Base-by-base conservation (phyloP, 2,888 invertebrate genomes). In the Lampropteryx suffumata region DNA sequence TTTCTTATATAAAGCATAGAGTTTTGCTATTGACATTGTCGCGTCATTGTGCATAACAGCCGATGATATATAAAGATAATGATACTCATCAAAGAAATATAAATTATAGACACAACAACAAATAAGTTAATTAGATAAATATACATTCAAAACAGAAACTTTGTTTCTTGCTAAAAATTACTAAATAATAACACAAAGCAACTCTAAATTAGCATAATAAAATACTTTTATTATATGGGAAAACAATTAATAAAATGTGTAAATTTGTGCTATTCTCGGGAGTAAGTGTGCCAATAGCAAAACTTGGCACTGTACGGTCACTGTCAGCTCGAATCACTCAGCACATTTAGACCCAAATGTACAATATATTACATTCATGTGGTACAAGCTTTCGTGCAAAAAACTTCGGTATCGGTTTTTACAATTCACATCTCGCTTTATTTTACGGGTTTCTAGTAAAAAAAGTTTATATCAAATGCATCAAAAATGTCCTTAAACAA, bases 381-480 rank as follows among this genome's bases (percentile, higher is more conserved):
- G 86, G 79, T 84, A 80, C 74, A 86, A 86, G 84, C 84, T 73
- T 79, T 81, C 82, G 86, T 87, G 87, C 87, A 81, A 81, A 81
- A 82, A 86, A 84, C 85, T 73, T 84, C 76, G 75, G 84, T 78
- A 75, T 81, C 83, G 76, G 80, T 82, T 86, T 83, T 82, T 83
- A 86, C 84, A 87, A 75, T 79, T 81, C 84, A 84, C 83, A 76
- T 82, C 71, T 75, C 79, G 77, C 79, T 78, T 82, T 79, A 82
- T 79, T 80, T 76, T 80, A 75, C 75, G 83, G 86, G 82, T 88
- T 82, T 78, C 88, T 89, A 90, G 89, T 89, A 90, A 90, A 90
- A 90, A 90, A 89, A 88, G 89, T 90, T 87, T 79, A 85, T 87
- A 86, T 87, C 90, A 90, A 90, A 90, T 90, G 90, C 90, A 86